Percentiles rank a stretch among this genome's conserved stretches.
Conservation (phyloP, 1,140 invertebrate genomes). For the Caenorhabditis elegans region WBcel235 BX284603.4:9384501-9385000, state of each 20-base stretch:
- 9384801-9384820: no score
- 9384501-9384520: no score
- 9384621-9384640: background rate
- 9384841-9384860: background rate
- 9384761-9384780: background rate
- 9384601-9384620: no score
- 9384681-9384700: no score
- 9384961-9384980: background rate
- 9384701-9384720: background rate
- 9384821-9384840: no score
- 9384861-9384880: background rate
- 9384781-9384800: no score
- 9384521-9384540: background rate
- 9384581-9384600: background rate
- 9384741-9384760: background rate
- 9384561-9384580: background rate
- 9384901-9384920: no score
- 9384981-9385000: no score
- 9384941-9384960: no score
- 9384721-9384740: background rate
- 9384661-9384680: background rate
- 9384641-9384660: no score
- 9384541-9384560: background rate
- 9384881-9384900: no score
- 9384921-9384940: no score